Conservation (phyloP, 2,888 invertebrate species). For the Panopea generosa region DNA sequence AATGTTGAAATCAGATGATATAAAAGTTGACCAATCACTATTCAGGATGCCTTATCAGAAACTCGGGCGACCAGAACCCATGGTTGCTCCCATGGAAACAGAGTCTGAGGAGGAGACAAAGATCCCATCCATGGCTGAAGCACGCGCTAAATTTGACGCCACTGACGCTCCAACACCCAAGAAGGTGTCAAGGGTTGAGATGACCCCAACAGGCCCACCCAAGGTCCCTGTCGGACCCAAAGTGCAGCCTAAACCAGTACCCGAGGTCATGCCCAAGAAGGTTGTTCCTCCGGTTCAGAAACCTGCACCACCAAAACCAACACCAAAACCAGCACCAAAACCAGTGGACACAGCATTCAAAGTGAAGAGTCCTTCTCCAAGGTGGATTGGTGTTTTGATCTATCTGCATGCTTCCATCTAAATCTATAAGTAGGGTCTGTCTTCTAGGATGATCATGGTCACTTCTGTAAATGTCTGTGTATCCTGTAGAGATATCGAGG, state of each 20-base stretch:
- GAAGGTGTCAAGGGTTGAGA: conserved; percentile 54
- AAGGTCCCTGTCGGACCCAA: conserved; percentile 13
- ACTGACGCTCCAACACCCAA: conserved; percentile 55
- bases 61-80: conserved; percentile 45
- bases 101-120: conserved; percentile 71
- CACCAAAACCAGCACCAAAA: conserved; percentile 22
- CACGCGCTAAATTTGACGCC: conserved; percentile 70
- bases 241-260: conserved; percentile 38
- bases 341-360: not conserved
- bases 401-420: conserved; percentile 8
- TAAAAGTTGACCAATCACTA: not conserved
- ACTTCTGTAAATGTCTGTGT: too few relatives aligned
- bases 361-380: conserved; percentile 55
- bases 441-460: too few relatives aligned
- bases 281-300: conserved; percentile 45
- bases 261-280: conserved; percentile 54
- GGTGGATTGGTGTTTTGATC: conserved; percentile 19
- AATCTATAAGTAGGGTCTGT: too few relatives aligned
- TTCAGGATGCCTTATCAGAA: conserved; percentile 51
- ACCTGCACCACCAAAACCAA: conserved; percentile 44
- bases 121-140: conserved; percentile 72
- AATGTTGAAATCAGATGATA: too few relatives aligned
- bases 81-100: conserved; percentile 59
- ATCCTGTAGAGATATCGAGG: too few relatives aligned
- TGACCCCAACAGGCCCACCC: conserved; percentile 55